Evolutionary conservation across 2,888 invertebrate genomes (phyloP), one percentile per base, ranked within the genome.

Genomic region (Flexamia atlantica): DNA sequence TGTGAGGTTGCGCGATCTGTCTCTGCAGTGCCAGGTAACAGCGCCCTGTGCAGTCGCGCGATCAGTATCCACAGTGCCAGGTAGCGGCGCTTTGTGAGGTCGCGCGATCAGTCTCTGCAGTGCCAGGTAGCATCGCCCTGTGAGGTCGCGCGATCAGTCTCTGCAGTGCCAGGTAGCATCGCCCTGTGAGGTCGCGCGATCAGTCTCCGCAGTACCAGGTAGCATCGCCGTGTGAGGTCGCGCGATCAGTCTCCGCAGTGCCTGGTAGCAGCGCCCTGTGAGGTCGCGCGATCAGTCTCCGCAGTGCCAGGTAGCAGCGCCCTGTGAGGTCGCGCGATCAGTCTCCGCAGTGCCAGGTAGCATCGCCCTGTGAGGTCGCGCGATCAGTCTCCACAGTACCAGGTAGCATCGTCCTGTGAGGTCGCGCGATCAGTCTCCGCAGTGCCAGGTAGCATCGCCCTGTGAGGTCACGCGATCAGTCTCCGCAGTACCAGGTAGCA

Each of bases 341-440:
- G 4, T 70, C 23, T 70, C n/a, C n/a, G n/a, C n/a, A n/a, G n/a
- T 60, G 46, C 46, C 46, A 46, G 53, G 53, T 53, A 53, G 53
- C 53, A 23, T 23, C 46, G 17, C 5, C 23, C 57, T 20, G 7
- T 23, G 17, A 28, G 64, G 28, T 28, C 64, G 64, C 28, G 28
- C 30, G 23, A 4, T 30, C 68, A 9, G 4, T 70, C 23, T 70
- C n/a, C n/a, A n/a, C n/a, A n/a, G n/a, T 60, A 17, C 46, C 46
- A 46, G 53, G 53, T 53, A 53, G 53, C 53, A 23, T 23, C 46
- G 17, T 10, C 23, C 57, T 20, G 7, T 23, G 17, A 28, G 64
- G 28, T 28, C 64, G 64, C 28, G 28, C 30, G 23, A 4, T 30
- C 68, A 9, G 4, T 70, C 23, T 70, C n/a, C n/a, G n/a, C n/a